phyloP scores from a whole-genome alignment of 2,888 invertebrate species.

The Stegophylla sp. region DNA sequence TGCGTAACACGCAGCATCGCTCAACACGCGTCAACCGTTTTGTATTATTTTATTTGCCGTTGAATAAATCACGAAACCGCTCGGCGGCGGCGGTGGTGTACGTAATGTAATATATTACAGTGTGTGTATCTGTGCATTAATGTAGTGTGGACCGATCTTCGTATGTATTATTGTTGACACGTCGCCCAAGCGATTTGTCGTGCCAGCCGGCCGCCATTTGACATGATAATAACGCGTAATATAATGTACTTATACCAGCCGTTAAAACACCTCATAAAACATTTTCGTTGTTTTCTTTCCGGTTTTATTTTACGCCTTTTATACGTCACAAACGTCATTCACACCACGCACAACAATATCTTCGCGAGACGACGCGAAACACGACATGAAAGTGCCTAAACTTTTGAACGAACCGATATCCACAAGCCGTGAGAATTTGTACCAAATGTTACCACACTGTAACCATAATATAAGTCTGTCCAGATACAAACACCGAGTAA shows the following conservation, averaged over 20 bases:
- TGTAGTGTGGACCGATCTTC: background rate
- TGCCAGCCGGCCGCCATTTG: background rate
- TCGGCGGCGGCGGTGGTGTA: background rate
- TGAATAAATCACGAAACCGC: slow-evolving; percentile 5
- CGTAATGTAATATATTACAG: background rate
- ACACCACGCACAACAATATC: too few species aligned
- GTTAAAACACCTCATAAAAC: background rate
- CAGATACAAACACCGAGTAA: too few species aligned
- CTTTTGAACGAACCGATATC: background rate
- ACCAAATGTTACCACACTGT: too few species aligned
- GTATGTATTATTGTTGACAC: background rate
- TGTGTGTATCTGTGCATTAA: too few species aligned
- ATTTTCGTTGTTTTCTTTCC: background rate
- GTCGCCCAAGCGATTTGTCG: slow-evolving; percentile 2
- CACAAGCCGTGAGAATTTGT: too few species aligned
- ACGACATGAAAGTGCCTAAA: too few species aligned
- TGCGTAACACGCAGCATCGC: too few species aligned
- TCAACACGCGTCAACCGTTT: background rate
- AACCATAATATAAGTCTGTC: too few species aligned
- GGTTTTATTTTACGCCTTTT: too few species aligned
- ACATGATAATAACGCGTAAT: slow-evolving; percentile 18
- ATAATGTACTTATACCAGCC: background rate
- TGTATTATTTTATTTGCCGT: background rate
- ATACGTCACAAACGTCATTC: too few species aligned
- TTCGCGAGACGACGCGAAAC: too few species aligned